Conservation (phyloP, 2,888 invertebrate species). For the Oasisia sp. region DNA sequence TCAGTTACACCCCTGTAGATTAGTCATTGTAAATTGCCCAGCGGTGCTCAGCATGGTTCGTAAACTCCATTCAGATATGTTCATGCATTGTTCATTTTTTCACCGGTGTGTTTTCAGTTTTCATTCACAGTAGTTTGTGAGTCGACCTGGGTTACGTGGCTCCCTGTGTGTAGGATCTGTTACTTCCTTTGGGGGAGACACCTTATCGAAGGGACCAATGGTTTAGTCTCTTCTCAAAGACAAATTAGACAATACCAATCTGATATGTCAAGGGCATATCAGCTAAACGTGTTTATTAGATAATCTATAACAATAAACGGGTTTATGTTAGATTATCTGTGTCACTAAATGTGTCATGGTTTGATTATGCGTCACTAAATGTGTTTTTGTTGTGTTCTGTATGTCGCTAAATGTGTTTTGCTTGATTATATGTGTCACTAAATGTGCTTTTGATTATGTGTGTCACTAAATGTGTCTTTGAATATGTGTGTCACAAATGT, state of each 20-base stretch:
- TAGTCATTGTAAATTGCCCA: background rate
- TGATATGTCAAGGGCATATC: no score
- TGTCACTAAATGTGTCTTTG: background rate
- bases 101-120: no score
- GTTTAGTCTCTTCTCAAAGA: no score
- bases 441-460: background rate
- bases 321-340: background rate
- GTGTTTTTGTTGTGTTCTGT: background rate
- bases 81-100: no score
- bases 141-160: no score
- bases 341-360: background rate
- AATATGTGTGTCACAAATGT: background rate
- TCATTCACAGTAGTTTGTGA: no score
- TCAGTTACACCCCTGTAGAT: background rate
- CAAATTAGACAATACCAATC: no score
- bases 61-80: background rate
- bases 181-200: no score
- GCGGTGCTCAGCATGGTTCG: background rate
- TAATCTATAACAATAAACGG: no score
- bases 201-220: no score
- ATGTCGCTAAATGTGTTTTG: background rate
- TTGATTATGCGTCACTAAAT: background rate
- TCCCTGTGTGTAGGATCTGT: no score
- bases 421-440: background rate
- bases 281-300: no score